These are phyloP conservation scores for Pygoscelis adeliae DNA, from an alignment of 2,113 vertebrate genomes.

Conservation along the genomic window DNA sequence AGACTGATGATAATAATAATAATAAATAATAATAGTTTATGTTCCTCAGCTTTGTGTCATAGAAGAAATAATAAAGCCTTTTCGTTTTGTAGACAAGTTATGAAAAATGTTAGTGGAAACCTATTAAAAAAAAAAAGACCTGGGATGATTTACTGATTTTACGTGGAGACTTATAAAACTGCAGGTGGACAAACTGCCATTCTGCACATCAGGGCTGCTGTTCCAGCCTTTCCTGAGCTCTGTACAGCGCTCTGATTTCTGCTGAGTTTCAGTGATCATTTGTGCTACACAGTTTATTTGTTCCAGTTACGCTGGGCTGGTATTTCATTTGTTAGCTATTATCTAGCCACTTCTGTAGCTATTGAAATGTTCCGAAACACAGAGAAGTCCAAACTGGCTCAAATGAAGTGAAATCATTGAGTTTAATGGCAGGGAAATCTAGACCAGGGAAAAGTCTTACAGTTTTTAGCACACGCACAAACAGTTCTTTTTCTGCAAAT, in stretches of 20 bases:
- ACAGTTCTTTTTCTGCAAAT: background rate
- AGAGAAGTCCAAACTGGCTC: background rate
- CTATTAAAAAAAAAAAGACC: background rate
- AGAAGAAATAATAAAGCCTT: background rate
- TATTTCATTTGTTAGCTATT: conserved; percentile 54
- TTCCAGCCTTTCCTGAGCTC: background rate
- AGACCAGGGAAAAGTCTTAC: background rate
- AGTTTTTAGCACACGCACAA: background rate
- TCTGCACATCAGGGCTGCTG: background rate
- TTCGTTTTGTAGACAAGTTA: background rate
- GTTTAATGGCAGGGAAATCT: background rate
- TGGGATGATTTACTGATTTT: background rate
- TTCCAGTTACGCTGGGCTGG: background rate
- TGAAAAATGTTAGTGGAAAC: background rate
- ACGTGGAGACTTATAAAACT: background rate
- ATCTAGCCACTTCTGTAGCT: conserved; percentile 34
- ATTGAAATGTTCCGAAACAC: conserved; percentile 30
- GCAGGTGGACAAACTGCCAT: background rate
- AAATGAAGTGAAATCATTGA: conserved; percentile 1
- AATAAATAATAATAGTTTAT: background rate
- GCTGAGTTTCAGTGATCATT: background rate
- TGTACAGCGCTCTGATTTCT: background rate
- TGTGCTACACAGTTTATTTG: background rate
- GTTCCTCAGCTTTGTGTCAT: background rate
- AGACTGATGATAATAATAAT: background rate